Conservation (phyloP, 2,113 vertebrate genomes). For the Aspidoscelis tigris region DNA sequence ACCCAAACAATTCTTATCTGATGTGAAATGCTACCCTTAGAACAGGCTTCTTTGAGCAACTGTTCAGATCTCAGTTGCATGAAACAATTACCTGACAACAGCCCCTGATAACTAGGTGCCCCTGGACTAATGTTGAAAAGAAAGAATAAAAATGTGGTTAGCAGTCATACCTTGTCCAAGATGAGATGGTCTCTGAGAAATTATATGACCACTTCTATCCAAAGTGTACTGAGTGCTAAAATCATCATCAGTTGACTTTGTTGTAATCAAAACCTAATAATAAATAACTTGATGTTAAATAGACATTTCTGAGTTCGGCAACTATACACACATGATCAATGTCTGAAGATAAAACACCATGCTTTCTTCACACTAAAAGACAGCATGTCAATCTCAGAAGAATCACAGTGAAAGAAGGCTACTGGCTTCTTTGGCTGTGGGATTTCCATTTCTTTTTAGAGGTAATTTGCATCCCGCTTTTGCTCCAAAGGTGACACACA, state of each 20-base stretch:
- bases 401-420: background rate
- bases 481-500: too few species aligned
- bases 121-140: background rate
- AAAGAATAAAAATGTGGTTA: background rate
- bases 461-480: too few species aligned
- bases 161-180: constrained; percentile 85
- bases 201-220: constrained; percentile 82
- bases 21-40: background rate
- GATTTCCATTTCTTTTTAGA: too few species aligned
- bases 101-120: background rate
- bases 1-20: too few species aligned
- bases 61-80: background rate
- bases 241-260: constrained; percentile 86
- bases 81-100: background rate
- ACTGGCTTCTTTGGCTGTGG: background rate
- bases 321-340: background rate
- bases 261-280: constrained; percentile 88
- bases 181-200: constrained; percentile 90
- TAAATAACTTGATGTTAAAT: constrained; percentile 21
- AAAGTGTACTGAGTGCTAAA: constrained; percentile 86
- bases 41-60: background rate
- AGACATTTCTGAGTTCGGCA: constrained; percentile 14
- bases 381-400: too few species aligned
- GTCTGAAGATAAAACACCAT: background rate
- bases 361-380: background rate